Conservation (phyloP, 2,888 invertebrate species). For the Netelia virgata region DNA sequence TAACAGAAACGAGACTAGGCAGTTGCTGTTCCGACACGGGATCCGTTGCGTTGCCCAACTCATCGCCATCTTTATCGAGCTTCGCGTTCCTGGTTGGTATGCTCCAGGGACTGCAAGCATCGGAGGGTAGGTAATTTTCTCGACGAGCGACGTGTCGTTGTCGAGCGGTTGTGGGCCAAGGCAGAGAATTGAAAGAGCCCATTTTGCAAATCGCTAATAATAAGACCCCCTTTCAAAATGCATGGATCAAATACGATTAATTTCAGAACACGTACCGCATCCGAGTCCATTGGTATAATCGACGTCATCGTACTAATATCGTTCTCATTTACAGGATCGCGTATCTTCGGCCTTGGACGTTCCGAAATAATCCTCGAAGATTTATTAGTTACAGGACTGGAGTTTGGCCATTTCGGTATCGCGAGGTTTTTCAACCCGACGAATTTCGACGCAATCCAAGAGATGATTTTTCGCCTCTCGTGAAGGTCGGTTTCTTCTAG, state of each 20-base stretch:
- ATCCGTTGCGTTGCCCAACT: slow-evolving; percentile 66
- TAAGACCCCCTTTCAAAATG: not conserved
- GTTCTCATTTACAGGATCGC: slow-evolving; percentile 78
- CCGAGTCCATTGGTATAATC: slow-evolving; percentile 77
- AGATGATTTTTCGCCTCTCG: slow-evolving; percentile 1
- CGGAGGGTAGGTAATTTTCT: slow-evolving; percentile 2
- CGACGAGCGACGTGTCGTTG: slow-evolving; percentile 7
- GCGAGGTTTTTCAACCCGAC: slow-evolving; percentile 63
- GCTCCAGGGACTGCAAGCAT: slow-evolving; percentile 28
- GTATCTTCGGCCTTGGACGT: slow-evolving; percentile 69
- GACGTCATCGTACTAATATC: slow-evolving; percentile 83
- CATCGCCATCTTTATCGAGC: slow-evolving; percentile 57
- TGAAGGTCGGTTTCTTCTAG: not conserved
- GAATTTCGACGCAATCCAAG: slow-evolving; percentile 26
- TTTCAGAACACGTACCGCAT: slow-evolving; percentile 72
- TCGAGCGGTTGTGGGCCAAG: not conserved
- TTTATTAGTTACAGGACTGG: slow-evolving; percentile 68
- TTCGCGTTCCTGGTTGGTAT: slow-evolving; percentile 33
- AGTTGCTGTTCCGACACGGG: slow-evolving; percentile 74
- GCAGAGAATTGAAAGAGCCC: not conserved
- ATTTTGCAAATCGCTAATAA: not conserved
- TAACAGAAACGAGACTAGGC: slow-evolving; percentile 77
- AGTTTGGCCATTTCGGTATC: slow-evolving; percentile 70
- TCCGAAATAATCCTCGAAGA: slow-evolving; percentile 69
- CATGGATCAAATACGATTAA: not conserved